Base-by-base conservation (phyloP, 2,797 vertebrate genomes). In the Taeniopygia guttata region DNA sequence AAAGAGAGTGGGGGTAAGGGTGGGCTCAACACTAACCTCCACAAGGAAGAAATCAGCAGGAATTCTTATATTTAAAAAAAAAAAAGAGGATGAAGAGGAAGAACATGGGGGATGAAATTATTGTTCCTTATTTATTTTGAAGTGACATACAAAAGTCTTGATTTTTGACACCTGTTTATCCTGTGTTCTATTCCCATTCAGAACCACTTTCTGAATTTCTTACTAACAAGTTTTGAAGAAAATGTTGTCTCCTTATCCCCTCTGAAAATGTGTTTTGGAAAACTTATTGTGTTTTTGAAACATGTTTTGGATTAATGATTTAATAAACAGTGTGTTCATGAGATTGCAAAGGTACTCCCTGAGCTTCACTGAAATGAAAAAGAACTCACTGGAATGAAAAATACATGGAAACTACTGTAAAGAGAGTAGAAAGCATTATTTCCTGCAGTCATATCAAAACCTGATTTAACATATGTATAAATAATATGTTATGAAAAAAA, bases 131-230 rank as follows among this genome's bases (percentile, higher is more conserved):
- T 62, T 58, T 55, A 43, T 84, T 95, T 79, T 86, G 8, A 26
- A 43, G 27, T 42, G 72, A 22, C 62, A 16, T 59, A 54, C 27
- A 55, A 46, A 34, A 26, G 4, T 52, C 70, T 79, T 88, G 69
- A 92, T 90, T 96, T 89, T 96, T 86, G 59, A 58, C 62, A 91
- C 46, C 25, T 85, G 30, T 89, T 96, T 88, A 34, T 64, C 87
- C 80, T 56, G 48, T 80, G 78, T 42, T 7, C 42, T 36, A 16
- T 55, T 13, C 25, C 56, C 34, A 58, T 38, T 59, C 54, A 85
- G 73, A 92, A 66, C 15, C 36, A 70, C 32, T 25, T n/a, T 27
- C 18, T 48, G 49, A 92, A 89, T 42, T 66, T 81, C 77, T 78
- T 49, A 66, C 70, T 90, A 89, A 67, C 55, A 90, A 75, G 93